Conservation (phyloP, 2,888 invertebrate genomes). For the Blastobasis lacticolella region DNA sequence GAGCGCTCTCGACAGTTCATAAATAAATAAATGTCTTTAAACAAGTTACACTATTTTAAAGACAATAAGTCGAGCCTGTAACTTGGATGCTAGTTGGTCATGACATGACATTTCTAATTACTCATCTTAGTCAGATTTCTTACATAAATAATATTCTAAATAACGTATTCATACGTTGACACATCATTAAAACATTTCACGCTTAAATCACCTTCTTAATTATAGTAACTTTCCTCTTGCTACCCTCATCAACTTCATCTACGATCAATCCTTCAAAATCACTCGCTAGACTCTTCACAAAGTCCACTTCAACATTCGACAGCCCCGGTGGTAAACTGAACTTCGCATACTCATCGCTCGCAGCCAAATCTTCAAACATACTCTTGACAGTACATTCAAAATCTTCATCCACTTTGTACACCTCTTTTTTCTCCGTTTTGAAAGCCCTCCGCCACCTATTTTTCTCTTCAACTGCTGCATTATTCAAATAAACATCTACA, state of each 20-base stretch:
- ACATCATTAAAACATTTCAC: background rate
- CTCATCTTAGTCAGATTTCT: no score
- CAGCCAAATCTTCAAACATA: constrained; percentile 51
- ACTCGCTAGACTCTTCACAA: constrained; percentile 36
- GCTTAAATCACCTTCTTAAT: constrained; percentile 25
- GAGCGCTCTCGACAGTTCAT: no score
- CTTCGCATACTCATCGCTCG: constrained; percentile 35
- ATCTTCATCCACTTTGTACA: constrained; percentile 41
- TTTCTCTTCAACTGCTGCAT: constrained; percentile 32
- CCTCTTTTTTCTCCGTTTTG: constrained; percentile 26
- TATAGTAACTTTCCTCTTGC: constrained; percentile 37
- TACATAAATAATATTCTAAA: no score
- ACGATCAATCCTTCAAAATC: constrained; percentile 37
- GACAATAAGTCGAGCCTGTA: no score
- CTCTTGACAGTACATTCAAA: constrained; percentile 42
- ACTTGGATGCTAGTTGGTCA: no score
- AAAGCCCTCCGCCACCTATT: constrained; percentile 53
- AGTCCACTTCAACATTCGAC: constrained; percentile 38
- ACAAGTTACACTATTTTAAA: no score
- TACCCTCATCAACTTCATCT: constrained; percentile 37
- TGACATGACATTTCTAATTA: no score
- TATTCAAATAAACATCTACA: constrained; percentile 36
- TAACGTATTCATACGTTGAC: no score
- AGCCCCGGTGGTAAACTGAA: constrained; percentile 48
- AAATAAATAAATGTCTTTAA: no score